Conservation (phyloP, 2,797 vertebrate genomes). For the Neosalanx taihuensis region DNA sequence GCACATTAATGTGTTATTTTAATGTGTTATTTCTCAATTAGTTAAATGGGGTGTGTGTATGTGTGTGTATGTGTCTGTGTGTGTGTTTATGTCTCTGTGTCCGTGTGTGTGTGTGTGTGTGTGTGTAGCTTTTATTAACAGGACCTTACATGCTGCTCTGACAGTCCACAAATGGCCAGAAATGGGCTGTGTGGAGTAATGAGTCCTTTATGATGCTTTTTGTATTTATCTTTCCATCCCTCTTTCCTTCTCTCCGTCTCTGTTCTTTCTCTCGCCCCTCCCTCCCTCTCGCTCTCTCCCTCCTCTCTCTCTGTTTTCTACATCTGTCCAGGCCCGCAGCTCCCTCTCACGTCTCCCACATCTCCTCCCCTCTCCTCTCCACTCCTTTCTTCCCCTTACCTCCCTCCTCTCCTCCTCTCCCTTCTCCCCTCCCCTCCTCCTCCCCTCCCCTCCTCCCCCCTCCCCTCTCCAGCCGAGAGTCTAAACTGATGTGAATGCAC, state of each 20-base stretch:
- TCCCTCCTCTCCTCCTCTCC: slow-evolving; percentile 6
- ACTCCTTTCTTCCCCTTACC: slow-evolving; percentile 16
- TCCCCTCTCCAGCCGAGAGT: too few relatives aligned
- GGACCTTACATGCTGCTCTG: slow-evolving; percentile 25
- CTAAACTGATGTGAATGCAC: too few relatives aligned
- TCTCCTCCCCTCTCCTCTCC: not conserved
- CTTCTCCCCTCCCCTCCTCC: not conserved
- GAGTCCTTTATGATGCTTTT: slow-evolving; percentile 9
- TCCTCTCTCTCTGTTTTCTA: slow-evolving; percentile 14
- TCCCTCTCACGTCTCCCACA: slow-evolving; percentile 3
- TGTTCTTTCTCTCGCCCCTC: slow-evolving; percentile 34
- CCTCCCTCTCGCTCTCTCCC: slow-evolving; percentile 9
- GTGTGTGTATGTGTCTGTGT: too few relatives aligned
- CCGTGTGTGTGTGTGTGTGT: too few relatives aligned
- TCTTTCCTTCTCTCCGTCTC: slow-evolving; percentile 27
- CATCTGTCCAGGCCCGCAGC: not conserved
- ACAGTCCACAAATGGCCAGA: slow-evolving; percentile 27
- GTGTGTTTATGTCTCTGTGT: not conserved
- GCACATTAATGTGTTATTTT: slow-evolving; percentile 45
- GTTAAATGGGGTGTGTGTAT: not conserved
- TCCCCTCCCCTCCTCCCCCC: not conserved
- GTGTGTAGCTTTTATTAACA: too few relatives aligned
- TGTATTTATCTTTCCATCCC: slow-evolving; percentile 42
- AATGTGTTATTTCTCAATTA: slow-evolving; percentile 60
- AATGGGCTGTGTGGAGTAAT: slow-evolving; percentile 25